These are phyloP conservation scores for Drosophila meridiana DNA, from an alignment of 2,888 invertebrate genomes.

Conservation along the genomic window DNA sequence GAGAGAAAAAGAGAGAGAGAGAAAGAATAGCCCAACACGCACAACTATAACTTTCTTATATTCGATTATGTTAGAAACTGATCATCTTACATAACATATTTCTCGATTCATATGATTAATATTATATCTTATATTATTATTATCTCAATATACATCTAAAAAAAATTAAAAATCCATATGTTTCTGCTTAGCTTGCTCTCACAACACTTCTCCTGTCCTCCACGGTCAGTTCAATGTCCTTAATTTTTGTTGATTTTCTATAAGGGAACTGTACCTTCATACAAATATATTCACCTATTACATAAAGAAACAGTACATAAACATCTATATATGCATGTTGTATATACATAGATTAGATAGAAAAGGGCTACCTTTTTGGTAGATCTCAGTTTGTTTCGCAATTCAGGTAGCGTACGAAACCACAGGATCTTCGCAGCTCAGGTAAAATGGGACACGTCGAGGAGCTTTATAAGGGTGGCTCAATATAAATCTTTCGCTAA, in stretches of 20 bases:
- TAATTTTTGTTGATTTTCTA: not conserved
- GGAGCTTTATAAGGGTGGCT: slow-evolving; percentile 31
- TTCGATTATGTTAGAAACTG: no score
- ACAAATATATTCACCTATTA: no score
- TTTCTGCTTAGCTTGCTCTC: not conserved
- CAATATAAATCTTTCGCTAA: slow-evolving; percentile 17
- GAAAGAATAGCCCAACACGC: no score
- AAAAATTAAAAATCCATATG: no score
- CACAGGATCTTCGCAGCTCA: not conserved
- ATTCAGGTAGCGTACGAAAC: slow-evolving; percentile 19
- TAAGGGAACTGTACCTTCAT: not conserved
- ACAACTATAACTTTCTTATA: no score
- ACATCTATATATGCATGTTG: no score
- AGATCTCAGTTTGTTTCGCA: slow-evolving; percentile 5
- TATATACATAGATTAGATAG: not conserved
- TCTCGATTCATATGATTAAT: no score
- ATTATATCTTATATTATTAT: no score
- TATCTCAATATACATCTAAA: no score
- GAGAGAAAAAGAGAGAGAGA: no score
- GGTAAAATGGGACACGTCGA: slow-evolving; percentile 26
- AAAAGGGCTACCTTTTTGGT: not conserved
- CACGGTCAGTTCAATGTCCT: not conserved
- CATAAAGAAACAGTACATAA: no score
- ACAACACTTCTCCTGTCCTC: not conserved
- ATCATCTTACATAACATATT: no score